phyloP scores from a whole-genome alignment of 2,113 vertebrate genomes.

The Rissa tridactyla region DNA sequence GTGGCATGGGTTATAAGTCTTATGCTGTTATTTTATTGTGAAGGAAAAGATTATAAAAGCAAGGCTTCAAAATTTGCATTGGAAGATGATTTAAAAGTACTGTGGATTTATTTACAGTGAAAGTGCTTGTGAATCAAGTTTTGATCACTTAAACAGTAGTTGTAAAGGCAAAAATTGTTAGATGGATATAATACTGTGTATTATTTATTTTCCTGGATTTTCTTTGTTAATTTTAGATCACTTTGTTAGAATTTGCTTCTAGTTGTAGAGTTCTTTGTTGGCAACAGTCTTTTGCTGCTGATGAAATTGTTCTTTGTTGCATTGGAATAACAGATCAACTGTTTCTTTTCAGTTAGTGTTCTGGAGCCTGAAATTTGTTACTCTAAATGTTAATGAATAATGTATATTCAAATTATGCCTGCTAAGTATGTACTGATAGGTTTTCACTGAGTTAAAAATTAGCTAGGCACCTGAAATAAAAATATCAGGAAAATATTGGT shows the following conservation, averaged over 20 bases:
- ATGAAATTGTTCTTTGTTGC: not conserved
- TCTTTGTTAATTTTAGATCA: not conserved
- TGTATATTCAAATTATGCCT: not conserved
- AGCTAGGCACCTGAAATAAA: not conserved
- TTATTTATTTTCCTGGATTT: not conserved
- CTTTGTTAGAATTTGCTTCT: not conserved
- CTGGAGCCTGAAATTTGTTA: not conserved
- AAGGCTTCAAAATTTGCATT: not conserved
- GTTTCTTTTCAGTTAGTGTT: not conserved
- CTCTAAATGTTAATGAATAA: not conserved
- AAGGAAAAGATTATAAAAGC: not conserved
- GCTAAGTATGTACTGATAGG: not conserved
- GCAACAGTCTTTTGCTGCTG: not conserved
- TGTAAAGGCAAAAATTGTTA: not conserved
- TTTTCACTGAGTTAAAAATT: not conserved
- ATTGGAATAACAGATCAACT: not conserved
- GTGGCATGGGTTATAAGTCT: not conserved
- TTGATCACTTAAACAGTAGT: not conserved
- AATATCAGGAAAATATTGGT: not conserved
- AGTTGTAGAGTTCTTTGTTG: not conserved
- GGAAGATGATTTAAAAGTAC: not conserved
- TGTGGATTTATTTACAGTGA: accelerated
- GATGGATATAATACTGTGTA: not conserved
- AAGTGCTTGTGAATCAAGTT: not conserved
- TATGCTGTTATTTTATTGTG: not conserved